Conservation (phyloP, 2,888 invertebrate genomes). For the Fragum fragum region DNA sequence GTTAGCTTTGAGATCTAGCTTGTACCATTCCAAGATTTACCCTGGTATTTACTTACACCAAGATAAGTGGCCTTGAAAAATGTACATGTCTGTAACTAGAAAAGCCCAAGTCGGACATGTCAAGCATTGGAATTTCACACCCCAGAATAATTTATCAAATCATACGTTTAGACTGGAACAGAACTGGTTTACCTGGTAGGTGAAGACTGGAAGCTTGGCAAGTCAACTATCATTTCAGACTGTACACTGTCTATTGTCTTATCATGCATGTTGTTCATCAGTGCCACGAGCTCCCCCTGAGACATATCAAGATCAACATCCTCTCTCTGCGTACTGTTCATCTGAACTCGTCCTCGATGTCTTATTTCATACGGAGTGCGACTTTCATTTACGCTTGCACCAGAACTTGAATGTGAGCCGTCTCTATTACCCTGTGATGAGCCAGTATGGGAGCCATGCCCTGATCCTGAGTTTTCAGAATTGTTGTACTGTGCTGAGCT, state of each 20-base stretch:
- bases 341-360: slow-evolving; percentile 71
- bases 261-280: slow-evolving; percentile 78
- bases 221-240: slow-evolving; percentile 84
- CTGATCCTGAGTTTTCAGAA: neutral
- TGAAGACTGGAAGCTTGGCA: slow-evolving; percentile 83
- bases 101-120: too few relatives aligned
- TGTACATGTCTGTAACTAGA: too few relatives aligned
- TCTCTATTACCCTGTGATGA: slow-evolving; percentile 27
- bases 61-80: too few relatives aligned
- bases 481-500: slow-evolving; percentile 15
- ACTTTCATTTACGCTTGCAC: slow-evolving; percentile 59
- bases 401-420: slow-evolving; percentile 60
- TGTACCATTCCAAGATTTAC: too few relatives aligned
- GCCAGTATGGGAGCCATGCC: neutral
- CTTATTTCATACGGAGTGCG: slow-evolving; percentile 75
- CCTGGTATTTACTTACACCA: too few relatives aligned
- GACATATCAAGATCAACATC: slow-evolving; percentile 70
- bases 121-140: too few relatives aligned
- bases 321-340: slow-evolving; percentile 77
- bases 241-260: slow-evolving; percentile 80
- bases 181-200: slow-evolving; percentile 73
- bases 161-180: too few relatives aligned
- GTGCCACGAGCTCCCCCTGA: slow-evolving; percentile 74
- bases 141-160: too few relatives aligned
- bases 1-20: too few relatives aligned